These are phyloP conservation scores for Aricia artaxerxes DNA, from an alignment of 2,888 invertebrate genomes.

Conservation along the genomic window DNA sequence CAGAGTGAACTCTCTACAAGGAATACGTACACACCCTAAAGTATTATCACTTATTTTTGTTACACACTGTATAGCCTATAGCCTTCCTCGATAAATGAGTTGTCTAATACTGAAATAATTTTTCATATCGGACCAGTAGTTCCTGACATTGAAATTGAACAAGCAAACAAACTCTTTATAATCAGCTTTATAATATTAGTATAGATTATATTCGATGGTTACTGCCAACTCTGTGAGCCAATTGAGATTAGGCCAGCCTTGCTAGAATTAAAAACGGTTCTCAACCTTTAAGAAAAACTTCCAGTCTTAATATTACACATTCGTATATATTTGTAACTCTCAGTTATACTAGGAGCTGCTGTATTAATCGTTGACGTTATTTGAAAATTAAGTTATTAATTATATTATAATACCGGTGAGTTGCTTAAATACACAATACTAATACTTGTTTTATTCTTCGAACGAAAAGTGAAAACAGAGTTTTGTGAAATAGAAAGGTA, in stretches of 20 bases:
- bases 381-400: neutral
- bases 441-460: neutral
- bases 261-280: neutral
- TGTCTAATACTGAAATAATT: too few relatives aligned
- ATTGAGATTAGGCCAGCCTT: neutral
- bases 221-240: neutral
- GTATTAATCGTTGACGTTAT: neutral
- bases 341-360: neutral
- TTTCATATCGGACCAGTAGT: too few relatives aligned
- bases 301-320: neutral
- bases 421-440: neutral
- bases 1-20: too few relatives aligned
- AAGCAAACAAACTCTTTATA: too few relatives aligned
- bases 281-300: neutral
- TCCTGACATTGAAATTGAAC: too few relatives aligned
- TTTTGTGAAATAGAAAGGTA: too few relatives aligned
- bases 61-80: too few relatives aligned
- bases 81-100: too few relatives aligned
- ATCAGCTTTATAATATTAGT: too few relatives aligned
- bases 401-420: slow-evolving; percentile 1
- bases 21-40: too few relatives aligned
- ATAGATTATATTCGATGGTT: too few relatives aligned
- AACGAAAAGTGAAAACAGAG: neutral
- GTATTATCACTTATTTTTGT: too few relatives aligned
- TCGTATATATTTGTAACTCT: neutral